Percentiles rank a stretch among this genome's conserved stretches.
These are phyloP conservation scores for Sebastes alutus DNA, from an alignment of 2,797 vertebrate genomes.

Conservation along the genomic window DNA sequence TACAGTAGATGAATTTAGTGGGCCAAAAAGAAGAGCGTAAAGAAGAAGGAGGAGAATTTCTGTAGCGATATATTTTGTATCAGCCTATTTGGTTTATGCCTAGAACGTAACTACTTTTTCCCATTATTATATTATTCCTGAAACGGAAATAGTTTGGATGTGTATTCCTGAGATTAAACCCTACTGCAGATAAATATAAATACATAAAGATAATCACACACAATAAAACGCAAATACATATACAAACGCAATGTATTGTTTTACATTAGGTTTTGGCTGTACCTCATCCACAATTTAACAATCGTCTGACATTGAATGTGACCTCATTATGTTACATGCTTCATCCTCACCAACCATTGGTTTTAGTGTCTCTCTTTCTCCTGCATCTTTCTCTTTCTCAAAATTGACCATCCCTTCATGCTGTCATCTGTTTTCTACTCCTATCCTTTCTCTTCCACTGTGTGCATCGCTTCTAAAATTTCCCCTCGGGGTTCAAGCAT, in stretches of 20 bases:
- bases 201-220: background rate
- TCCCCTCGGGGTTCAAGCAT: slow-evolving; percentile 52
- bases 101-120: too few species aligned
- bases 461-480: slow-evolving; percentile 24
- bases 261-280: background rate
- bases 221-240: background rate
- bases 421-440: slow-evolving; percentile 37
- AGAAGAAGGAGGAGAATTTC: background rate
- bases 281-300: background rate
- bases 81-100: background rate
- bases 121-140: too few species aligned
- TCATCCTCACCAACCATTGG: background rate
- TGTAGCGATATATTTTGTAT: background rate
- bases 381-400: background rate
- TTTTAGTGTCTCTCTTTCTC: background rate
- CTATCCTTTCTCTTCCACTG: slow-evolving; percentile 32
- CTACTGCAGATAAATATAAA: background rate
- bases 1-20: too few species aligned
- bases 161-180: background rate
- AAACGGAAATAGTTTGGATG: background rate
- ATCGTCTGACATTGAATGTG: background rate
- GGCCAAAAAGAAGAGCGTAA: background rate
- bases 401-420: slow-evolving; percentile 2
- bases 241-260: background rate
- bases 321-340: background rate